Evolutionary conservation across 2,113 vertebrate species (phyloP).

Genomic region (Pithys albifrons): DNA sequence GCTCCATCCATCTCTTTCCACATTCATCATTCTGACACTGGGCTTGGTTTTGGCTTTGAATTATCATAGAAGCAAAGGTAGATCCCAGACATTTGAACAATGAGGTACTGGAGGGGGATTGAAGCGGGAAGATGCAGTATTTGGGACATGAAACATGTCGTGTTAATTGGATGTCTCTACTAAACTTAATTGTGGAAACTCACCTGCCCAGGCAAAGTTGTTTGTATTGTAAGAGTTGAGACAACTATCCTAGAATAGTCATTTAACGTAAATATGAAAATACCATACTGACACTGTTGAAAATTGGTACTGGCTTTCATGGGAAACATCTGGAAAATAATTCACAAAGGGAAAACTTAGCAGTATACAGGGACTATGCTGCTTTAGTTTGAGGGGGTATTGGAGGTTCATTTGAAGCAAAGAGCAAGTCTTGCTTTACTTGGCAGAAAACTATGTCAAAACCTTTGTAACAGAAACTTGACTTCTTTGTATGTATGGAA

Average conservation of each 20-base stretch:
- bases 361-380: rapidly evolving
- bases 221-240: background rate
- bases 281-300: background rate
- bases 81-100: background rate
- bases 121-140: rapidly evolving
- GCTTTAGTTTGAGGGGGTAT: background rate
- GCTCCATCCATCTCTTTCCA: background rate
- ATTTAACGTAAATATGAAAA: background rate
- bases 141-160: rapidly evolving
- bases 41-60: background rate
- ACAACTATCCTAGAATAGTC: background rate
- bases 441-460: background rate
- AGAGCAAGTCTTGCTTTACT: background rate
- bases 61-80: background rate
- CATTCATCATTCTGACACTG: background rate
- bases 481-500: background rate
- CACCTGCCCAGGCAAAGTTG: background rate
- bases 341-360: background rate
- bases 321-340: background rate
- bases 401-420: background rate
- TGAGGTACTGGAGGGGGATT: background rate
- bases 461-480: background rate
- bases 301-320: background rate
- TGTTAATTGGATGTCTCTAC: background rate
- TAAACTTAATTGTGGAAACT: background rate